Conservation (phyloP, 1,140 invertebrate genomes). For the Pachyrhynchus sulphureomaculatus region DNA sequence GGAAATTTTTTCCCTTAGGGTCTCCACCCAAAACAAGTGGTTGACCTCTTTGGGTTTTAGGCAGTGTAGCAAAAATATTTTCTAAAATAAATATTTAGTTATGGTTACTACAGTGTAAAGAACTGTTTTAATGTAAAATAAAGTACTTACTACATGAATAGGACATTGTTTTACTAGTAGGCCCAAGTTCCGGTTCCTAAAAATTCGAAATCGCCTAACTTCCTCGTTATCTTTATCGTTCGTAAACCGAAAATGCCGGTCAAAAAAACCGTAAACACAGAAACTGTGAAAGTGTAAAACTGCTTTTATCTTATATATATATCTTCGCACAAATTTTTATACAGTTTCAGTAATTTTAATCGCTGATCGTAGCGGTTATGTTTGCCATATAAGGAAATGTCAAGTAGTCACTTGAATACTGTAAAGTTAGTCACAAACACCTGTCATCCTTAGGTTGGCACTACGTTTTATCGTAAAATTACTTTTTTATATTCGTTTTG, state of each 20-base stretch:
- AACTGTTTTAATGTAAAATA: neutral
- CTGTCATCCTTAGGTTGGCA: neutral
- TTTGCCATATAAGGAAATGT: conserved; percentile 43
- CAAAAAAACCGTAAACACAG: conserved; percentile 5
- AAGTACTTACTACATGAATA: conserved; percentile 39
- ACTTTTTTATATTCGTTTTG: no score
- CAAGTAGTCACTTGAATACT: neutral
- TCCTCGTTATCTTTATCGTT: neutral
- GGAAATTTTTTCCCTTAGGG: conserved; percentile 95
- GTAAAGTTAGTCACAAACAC: neutral
- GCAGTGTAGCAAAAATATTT: conserved; percentile 88
- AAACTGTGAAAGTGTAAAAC: conserved; percentile 1
- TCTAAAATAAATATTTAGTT: conserved; percentile 61
- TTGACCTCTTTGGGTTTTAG: conserved; percentile 88
- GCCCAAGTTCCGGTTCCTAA: neutral
- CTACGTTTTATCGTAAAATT: no score
- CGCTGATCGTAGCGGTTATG: conserved; percentile 40
- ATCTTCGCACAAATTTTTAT: conserved; percentile 15
- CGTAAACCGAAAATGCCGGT: neutral
- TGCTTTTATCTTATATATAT: conserved; percentile 7
- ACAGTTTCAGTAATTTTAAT: conserved; percentile 8
- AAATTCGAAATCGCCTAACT: neutral
- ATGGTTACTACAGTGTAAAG: neutral
- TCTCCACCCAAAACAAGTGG: conserved; percentile 92
- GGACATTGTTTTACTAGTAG: conserved; percentile 32